These are phyloP conservation scores for Neoarius graeffei DNA, from an alignment of 2,113 vertebrate species.

Conservation along the genomic window DNA sequence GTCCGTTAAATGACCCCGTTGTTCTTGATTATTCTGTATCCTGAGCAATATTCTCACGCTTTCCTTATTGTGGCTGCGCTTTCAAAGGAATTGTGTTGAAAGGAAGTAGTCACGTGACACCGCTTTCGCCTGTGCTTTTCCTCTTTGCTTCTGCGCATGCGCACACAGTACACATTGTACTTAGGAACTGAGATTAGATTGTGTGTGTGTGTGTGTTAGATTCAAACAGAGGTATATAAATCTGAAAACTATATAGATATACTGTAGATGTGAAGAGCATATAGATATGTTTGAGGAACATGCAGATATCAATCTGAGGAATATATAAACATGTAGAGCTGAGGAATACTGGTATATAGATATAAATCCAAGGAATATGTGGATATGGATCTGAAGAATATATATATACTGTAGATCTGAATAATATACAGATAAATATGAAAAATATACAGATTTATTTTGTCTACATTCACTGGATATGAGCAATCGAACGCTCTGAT, in stretches of 20 bases:
- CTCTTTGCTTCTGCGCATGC: neutral
- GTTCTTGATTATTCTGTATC: neutral
- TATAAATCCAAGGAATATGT: neutral
- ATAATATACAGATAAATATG: neutral
- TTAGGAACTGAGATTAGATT: neutral
- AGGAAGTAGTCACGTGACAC: conserved; percentile 60
- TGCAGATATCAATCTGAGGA: neutral
- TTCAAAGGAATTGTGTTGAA: conserved; percentile 57
- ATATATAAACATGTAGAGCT: neutral
- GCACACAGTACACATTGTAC: neutral
- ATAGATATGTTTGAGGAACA: neutral
- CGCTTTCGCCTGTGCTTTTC: conserved; percentile 27
- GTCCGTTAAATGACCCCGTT: neutral
- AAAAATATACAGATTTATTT: no score
- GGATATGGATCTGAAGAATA: neutral
- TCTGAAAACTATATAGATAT: neutral
- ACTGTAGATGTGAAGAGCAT: no score
- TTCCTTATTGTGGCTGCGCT: conserved; percentile 27
- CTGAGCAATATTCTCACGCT: neutral
- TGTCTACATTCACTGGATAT: no score
- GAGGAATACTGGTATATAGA: neutral
- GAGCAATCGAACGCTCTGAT: no score
- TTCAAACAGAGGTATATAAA: neutral
- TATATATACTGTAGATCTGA: neutral
- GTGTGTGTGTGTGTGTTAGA: neutral